phyloP scores from a whole-genome alignment of 2,888 invertebrate genomes.

The Panopea generosa region DNA sequence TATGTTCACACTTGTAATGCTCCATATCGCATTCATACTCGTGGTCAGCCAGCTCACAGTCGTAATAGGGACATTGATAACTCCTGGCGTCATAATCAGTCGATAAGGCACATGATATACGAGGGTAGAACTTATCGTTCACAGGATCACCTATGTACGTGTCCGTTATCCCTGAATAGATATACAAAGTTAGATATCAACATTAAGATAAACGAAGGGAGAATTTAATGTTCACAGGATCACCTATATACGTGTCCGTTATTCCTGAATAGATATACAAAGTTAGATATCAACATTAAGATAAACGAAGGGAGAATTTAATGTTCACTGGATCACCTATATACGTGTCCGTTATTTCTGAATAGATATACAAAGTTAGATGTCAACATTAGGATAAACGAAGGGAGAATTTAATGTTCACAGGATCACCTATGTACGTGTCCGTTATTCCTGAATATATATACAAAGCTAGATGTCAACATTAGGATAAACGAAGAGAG shows the following conservation, averaged over 20 bases:
- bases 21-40: slow-evolving; percentile 54
- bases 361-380: too few species aligned
- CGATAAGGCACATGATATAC: slow-evolving; percentile 62
- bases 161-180: slow-evolving; percentile 43
- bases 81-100: slow-evolving; percentile 46
- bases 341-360: slow-evolving; percentile 42
- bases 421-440: slow-evolving; percentile 41
- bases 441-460: slow-evolving; percentile 44
- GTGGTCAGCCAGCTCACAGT: slow-evolving; percentile 51
- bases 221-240: slow-evolving; percentile 35
- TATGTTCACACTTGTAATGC: slow-evolving; percentile 26
- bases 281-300: too few species aligned
- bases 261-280: too few species aligned
- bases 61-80: slow-evolving; percentile 40
- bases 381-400: too few species aligned
- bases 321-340: slow-evolving; percentile 45
- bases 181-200: too few species aligned
- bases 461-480: too few species aligned
- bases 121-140: slow-evolving; percentile 56
- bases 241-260: slow-evolving; percentile 45
- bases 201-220: too few species aligned
- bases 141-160: slow-evolving; percentile 43
- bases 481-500: too few species aligned
- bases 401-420: too few species aligned
- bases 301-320: too few species aligned